Conservation (phyloP, 2,113 vertebrate genomes). For the Gallinago media region DNA sequence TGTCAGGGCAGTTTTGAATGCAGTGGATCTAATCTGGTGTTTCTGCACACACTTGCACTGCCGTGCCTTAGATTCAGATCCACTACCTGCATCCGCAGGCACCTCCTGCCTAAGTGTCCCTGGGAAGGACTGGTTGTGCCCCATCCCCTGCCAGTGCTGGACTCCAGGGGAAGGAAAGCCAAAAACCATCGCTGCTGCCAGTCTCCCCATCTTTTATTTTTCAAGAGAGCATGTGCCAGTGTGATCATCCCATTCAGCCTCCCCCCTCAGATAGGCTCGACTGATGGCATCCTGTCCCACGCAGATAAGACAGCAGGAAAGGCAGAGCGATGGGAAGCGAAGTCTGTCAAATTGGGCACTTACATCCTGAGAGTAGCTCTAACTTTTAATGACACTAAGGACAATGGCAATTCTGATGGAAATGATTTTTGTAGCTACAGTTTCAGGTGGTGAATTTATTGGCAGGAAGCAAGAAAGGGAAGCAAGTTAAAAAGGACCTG, state of each 20-base stretch:
- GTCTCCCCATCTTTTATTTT: background rate
- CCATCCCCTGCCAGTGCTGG: background rate
- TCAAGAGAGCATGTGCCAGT: background rate
- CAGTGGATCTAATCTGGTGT: background rate
- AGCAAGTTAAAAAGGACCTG: constrained; percentile 33
- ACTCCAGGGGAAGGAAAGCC: background rate
- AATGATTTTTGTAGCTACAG: constrained; percentile 37
- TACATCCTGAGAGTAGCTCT: constrained; percentile 10
- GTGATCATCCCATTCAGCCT: background rate
- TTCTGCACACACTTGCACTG: background rate
- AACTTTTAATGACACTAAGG: constrained; percentile 61
- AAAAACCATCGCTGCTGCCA: background rate
- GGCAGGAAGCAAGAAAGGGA: background rate
- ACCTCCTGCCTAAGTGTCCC: rapidly evolving
- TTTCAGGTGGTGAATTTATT: constrained; percentile 39
- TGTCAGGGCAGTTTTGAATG: background rate
- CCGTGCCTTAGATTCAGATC: background rate
- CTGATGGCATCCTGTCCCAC: background rate
- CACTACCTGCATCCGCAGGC: rapidly evolving
- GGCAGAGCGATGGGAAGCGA: background rate
- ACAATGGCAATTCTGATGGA: constrained; percentile 48
- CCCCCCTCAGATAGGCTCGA: background rate
- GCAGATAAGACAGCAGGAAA: constrained; percentile 20
- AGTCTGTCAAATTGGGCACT: constrained; percentile 52
- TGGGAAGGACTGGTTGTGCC: background rate